These are phyloP conservation scores for Phyllostomus discolor DNA, from an alignment of 2,113 vertebrate genomes.

Conservation along the genomic window DNA sequence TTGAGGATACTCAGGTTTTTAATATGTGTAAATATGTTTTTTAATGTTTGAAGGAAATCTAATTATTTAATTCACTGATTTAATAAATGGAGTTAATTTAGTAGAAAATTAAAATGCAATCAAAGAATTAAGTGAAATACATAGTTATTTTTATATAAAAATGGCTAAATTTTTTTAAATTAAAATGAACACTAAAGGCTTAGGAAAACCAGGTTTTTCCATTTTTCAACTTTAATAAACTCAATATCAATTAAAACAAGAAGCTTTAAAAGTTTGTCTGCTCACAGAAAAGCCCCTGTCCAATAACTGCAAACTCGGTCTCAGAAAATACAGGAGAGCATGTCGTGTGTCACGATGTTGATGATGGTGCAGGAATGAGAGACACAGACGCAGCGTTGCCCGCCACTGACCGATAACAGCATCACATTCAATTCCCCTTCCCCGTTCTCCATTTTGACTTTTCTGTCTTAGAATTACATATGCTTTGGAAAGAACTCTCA, in stretches of 20 bases:
- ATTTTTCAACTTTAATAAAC: background rate
- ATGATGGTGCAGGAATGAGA: background rate
- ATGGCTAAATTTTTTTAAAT: background rate
- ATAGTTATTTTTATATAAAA: background rate
- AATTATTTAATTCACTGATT: background rate
- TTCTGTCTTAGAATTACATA: background rate
- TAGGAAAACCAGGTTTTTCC: background rate
- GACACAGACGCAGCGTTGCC: accelerated
- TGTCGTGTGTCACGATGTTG: too few species aligned
- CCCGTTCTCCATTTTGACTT: background rate
- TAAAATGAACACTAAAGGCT: background rate
- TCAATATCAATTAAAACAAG: conserved; percentile 11
- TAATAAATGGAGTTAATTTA: conserved; percentile 3
- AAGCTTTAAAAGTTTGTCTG: background rate
- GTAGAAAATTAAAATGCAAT: background rate
- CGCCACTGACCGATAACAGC: background rate
- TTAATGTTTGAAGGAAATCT: background rate
- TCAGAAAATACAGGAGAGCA: background rate
- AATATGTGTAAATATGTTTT: background rate
- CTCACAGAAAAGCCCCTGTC: background rate
- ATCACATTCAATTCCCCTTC: background rate
- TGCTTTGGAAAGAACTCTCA: background rate
- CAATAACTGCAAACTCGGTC: background rate
- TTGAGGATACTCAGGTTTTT: background rate
- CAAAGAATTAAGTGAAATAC: background rate